phyloP scores from a whole-genome alignment of 2,888 invertebrate species.

The Fissipunctia ypsillon region DNA sequence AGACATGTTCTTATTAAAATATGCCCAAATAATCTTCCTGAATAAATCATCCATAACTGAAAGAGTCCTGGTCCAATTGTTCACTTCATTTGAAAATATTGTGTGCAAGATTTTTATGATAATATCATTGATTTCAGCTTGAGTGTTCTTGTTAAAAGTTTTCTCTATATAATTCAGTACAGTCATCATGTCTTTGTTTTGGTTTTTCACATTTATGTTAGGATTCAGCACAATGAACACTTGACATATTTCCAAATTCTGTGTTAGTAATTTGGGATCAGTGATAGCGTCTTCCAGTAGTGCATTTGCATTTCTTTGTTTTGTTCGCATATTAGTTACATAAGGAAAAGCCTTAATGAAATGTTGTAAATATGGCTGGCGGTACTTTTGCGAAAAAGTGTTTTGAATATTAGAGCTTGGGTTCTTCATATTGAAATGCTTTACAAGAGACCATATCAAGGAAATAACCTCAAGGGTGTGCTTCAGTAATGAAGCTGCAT shows the following conservation, averaged over 20 bases:
- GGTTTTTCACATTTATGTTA: slow-evolving; percentile 80
- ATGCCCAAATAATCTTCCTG: slow-evolving; percentile 81
- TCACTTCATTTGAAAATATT: slow-evolving; percentile 80
- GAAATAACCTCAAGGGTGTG: slow-evolving; percentile 92
- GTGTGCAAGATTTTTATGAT: slow-evolving; percentile 80
- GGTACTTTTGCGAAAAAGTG: slow-evolving; percentile 90
- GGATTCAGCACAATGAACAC: slow-evolving; percentile 88
- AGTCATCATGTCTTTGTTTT: slow-evolving; percentile 78
- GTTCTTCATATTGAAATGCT: slow-evolving; percentile 78
- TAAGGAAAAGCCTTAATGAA: slow-evolving; percentile 91
- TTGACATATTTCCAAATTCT: slow-evolving; percentile 84
- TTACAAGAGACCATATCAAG: slow-evolving; percentile 89
- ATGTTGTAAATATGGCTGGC: slow-evolving; percentile 88
- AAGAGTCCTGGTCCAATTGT: slow-evolving; percentile 81
- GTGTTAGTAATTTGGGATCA: slow-evolving; percentile 81
- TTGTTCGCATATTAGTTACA: slow-evolving; percentile 83
- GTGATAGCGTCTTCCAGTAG: slow-evolving; percentile 78
- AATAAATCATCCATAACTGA: slow-evolving; percentile 80
- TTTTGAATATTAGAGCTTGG: slow-evolving; percentile 83
- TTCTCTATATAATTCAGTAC: slow-evolving; percentile 89
- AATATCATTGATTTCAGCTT: slow-evolving; percentile 73
- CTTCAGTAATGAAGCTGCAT: slow-evolving; percentile 92
- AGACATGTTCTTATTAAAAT: slow-evolving; percentile 77
- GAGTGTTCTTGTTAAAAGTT: slow-evolving; percentile 78
- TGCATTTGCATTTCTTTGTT: slow-evolving; percentile 71